phyloP scores from a whole-genome alignment of 2,113 vertebrate species.

The Chaetodon trifascialis region DNA sequence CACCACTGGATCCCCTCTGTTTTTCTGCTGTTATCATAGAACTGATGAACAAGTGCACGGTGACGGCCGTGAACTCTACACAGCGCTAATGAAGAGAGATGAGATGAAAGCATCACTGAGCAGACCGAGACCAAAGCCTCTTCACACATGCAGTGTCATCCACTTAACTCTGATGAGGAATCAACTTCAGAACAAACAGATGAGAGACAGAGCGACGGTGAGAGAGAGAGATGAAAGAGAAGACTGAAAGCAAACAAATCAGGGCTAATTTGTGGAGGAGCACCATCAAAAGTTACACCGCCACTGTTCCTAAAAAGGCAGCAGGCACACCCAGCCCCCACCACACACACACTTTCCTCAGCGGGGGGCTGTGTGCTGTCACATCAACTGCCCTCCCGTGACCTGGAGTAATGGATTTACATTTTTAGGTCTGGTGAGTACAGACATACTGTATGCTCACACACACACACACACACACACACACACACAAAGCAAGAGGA shows the following conservation, averaged over 20 bases:
- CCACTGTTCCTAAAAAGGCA: conserved; percentile 15
- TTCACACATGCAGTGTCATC: conserved; percentile 57
- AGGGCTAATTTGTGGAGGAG: conserved; percentile 20
- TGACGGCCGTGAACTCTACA: conserved; percentile 8
- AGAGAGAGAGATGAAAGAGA: conserved; percentile 36
- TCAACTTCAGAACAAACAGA: conserved; percentile 47
- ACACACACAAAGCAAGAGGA: conserved; percentile 11
- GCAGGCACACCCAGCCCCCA: background rate
- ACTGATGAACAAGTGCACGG: conserved; percentile 20
- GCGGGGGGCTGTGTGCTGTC: conserved; percentile 11
- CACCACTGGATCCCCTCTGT: conserved; percentile 1
- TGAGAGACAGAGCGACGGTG: conserved; percentile 9
- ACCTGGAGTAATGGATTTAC: conserved; percentile 49
- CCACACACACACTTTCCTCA: background rate
- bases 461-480: conserved; percentile 3
- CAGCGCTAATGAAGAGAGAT: conserved; percentile 46
- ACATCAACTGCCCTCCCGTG: conserved; percentile 4
- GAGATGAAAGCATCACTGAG: conserved; percentile 44
- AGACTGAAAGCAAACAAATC: conserved; percentile 11
- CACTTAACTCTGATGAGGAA: conserved; percentile 49
- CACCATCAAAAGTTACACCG: conserved; percentile 7
- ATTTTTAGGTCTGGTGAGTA: conserved; percentile 23
- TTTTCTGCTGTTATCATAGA: conserved; percentile 14
- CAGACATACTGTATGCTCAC: conserved; percentile 18
- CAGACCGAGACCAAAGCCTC: conserved; percentile 25